A percentile compares a stretch with the other conserved stretches of the same genome.
These are phyloP conservation scores for Diphyllodes magnificus DNA, from an alignment of 2,113 vertebrate species.

Conservation along the genomic window DNA sequence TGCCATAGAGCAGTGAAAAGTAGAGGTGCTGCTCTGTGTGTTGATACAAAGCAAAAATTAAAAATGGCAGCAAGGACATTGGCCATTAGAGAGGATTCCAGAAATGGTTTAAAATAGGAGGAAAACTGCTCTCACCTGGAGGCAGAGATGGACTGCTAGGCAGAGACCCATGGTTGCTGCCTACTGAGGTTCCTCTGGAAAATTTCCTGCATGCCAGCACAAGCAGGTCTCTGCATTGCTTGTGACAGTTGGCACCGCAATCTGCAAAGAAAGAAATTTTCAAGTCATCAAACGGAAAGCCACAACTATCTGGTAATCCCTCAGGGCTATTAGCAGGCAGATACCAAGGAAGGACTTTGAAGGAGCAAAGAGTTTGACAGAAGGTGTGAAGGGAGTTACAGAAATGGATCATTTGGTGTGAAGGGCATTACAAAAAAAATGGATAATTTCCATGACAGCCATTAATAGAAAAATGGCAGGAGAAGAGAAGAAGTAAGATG, in stretches of 20 bases:
- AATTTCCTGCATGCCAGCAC: conserved; percentile 92
- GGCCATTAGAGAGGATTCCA: background rate
- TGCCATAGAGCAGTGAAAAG: background rate
- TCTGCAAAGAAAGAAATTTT: conserved; percentile 70
- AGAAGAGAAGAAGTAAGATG: background rate
- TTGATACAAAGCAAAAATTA: background rate
- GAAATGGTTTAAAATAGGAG: background rate
- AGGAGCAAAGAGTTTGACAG: background rate
- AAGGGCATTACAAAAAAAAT: background rate
- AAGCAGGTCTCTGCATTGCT: conserved; percentile 92
- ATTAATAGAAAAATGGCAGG: background rate
- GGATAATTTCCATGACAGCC: background rate
- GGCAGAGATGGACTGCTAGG: conserved; percentile 88
- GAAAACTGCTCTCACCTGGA: conserved; percentile 73
- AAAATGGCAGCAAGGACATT: background rate
- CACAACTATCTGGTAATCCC: background rate
- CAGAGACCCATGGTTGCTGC: conserved; percentile 83
- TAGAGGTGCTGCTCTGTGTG: background rate
- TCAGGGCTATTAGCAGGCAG: background rate
- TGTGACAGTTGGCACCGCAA: conserved; percentile 95
- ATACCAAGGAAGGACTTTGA: background rate
- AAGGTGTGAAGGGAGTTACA: background rate
- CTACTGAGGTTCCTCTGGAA: conserved; percentile 80
- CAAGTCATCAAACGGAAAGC: background rate
- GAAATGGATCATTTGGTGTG: background rate